Evolutionary conservation across 2,797 vertebrate genomes (phyloP).

Genomic region (Platalea minor): DNA sequence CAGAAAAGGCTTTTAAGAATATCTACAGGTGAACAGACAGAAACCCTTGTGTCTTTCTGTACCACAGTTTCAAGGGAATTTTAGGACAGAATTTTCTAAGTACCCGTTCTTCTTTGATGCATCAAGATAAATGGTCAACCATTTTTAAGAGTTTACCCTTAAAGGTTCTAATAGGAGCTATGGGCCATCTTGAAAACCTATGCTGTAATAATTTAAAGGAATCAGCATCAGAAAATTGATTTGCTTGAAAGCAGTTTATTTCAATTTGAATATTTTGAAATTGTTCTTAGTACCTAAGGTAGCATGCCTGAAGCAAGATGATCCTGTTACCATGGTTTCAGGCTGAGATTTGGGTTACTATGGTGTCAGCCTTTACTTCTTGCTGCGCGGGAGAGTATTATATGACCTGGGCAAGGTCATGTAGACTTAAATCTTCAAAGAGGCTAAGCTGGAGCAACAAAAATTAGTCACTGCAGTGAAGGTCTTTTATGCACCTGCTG

Average conservation of each 20-base stretch:
- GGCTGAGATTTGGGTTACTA: conserved; percentile 49
- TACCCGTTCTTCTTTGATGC: neutral
- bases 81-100: neutral
- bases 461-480: conserved; percentile 11
- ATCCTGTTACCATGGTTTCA: conserved; percentile 61
- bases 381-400: neutral
- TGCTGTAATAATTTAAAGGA: neutral
- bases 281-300: neutral
- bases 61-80: neutral
- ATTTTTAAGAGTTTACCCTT: neutral
- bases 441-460: conserved; percentile 19
- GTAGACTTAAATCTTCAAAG: conserved; percentile 36
- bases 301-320: conserved; percentile 27
- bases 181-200: neutral
- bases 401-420: conserved; percentile 56
- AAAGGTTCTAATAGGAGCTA: neutral
- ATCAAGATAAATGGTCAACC: neutral
- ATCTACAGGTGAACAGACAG: neutral
- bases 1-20: conserved; percentile 11
- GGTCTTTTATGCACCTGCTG: neutral
- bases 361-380: conserved; percentile 54
- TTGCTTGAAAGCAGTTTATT: conserved; percentile 40
- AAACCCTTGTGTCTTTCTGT: neutral
- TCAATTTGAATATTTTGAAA: conserved; percentile 39
- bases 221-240: neutral